Base-by-base conservation (phyloP, 2,113 vertebrate species). In the human region DNA sequence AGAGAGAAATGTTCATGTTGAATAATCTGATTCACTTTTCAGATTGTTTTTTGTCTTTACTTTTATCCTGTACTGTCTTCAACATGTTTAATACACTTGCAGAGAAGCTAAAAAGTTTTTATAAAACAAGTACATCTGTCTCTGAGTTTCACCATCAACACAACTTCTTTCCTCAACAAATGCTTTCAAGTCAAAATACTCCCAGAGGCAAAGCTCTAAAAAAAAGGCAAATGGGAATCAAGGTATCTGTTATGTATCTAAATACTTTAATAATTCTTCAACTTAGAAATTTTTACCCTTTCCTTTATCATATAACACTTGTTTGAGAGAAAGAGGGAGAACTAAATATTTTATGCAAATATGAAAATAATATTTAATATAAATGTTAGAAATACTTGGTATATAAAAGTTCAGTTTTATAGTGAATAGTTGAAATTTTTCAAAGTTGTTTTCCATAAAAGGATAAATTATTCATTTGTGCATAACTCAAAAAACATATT, bases 221-320 rank as follows among this genome's bases (percentile, higher is more conserved):
- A 79, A 79, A 75, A 75, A 88, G 32, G 25, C 87, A 91, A 92
- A 23, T 80, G 64, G 48, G 55, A 97, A 80, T 94, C 38, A 52
- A 18, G 18, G 16, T 83, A 52, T 95, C 48, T 66, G 17, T 72
- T 94, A 38, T 88, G 10, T 12, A 84, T 83, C 75, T 96, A 92
- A 95, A 87, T 92, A 92, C 20, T 23, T 96, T 66, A 96, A 96
- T 94, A 93, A 90, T 95, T 96, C 55, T 94, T 81, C 64, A 90
- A 90, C 30, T 57, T 80, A 83, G 8, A 89, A 80, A 23, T 16
- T 25, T 50, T 91, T 57, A 90, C 38, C n/a, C 8, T 76, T 96
- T 79, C 20, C 35, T 92, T 90, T 16, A 89, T 52, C 17, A 64
- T 22, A 13, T 25, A 81, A 66, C 30, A 73, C 79, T 72, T 68